Conservation (phyloP, 2,888 invertebrate genomes). For the Calephelis perditalis region DNA sequence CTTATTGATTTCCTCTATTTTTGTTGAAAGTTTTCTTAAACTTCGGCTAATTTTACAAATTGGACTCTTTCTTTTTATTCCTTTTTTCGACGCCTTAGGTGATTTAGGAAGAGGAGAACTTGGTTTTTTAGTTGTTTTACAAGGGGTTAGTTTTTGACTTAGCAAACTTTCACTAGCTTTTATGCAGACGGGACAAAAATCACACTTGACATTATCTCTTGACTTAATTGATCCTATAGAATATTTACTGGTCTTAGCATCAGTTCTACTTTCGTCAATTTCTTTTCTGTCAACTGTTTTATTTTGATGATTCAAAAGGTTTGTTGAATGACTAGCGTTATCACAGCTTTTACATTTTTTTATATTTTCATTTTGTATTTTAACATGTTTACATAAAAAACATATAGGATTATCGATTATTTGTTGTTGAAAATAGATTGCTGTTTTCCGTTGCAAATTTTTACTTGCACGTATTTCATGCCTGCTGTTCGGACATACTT, state of each 20-base stretch:
- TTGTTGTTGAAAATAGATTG: too few species aligned
- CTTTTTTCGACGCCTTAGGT: not conserved
- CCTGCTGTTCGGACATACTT: too few species aligned
- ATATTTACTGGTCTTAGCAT: too few species aligned
- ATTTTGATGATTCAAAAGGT: slow-evolving; percentile 24
- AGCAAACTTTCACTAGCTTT: not conserved
- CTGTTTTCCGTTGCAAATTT: too few species aligned
- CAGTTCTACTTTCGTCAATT: too few species aligned
- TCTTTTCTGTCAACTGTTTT: too few species aligned
- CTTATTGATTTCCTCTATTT: not conserved
- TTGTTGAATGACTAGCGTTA: slow-evolving; percentile 27
- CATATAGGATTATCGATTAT: too few species aligned
- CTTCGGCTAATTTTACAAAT: not conserved
- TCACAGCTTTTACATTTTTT: not conserved
- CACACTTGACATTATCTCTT: slow-evolving; percentile 6
- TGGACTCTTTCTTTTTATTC: not conserved
- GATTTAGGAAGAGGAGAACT: not conserved
- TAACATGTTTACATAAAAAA: too few species aligned
- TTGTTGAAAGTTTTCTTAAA: not conserved
- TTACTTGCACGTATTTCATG: too few species aligned
- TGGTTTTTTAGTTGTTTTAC: not conserved
- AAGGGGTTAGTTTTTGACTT: not conserved
- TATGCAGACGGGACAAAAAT: not conserved
- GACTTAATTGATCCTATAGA: too few species aligned
- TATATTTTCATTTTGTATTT: not conserved